Evolutionary conservation across 2,888 invertebrate species (phyloP), one percentile per base, ranked within the genome.

Genomic region (Spialia ferax): DNA sequence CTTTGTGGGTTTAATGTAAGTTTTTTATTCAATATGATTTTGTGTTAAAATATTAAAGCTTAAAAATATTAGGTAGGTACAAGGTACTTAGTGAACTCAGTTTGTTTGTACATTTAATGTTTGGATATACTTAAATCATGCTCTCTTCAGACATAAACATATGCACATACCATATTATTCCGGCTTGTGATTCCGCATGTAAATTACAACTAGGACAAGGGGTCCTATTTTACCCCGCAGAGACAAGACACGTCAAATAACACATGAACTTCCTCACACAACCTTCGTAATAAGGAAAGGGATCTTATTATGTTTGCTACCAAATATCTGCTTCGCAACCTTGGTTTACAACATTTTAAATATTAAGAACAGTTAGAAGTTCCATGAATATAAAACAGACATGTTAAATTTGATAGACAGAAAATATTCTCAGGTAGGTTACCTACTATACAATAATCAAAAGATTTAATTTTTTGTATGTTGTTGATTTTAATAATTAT

Each of bases 181-280:
- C 83, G 82, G 83, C 84, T 83, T 86, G 90, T 92, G 88, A 93
- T 92, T 93, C 88, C 84, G 85, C 89, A 93, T 93, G 92, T 91
- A 93, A 93, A 93, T 93, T 93, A 88, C 85, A 86, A 86, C 86
- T 91, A 84, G 81, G 85, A 82, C 85, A 89, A 88, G 88, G 84
- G 88, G 87, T 88, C 80, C 75, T 79, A 79, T 85, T 83, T 84
- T 84, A 87, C 88, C 89, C 88, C 84, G 84, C 80, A 80, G 87
- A 88, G 84, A 87, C 84, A 81, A 72, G 73, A 69, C 32, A 62
- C 63, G 73, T 42, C 86, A 84, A 84, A 61, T 66, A 63, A 74
- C 71, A 74, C 70, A 68, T 76, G 86, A 78, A 69, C 85, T 72
- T 61, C 38, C 38, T 61, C 35, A 67, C 61, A 45, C 71, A 70